Conservation (phyloP, 2,888 invertebrate genomes). For the Eurois occulta region DNA sequence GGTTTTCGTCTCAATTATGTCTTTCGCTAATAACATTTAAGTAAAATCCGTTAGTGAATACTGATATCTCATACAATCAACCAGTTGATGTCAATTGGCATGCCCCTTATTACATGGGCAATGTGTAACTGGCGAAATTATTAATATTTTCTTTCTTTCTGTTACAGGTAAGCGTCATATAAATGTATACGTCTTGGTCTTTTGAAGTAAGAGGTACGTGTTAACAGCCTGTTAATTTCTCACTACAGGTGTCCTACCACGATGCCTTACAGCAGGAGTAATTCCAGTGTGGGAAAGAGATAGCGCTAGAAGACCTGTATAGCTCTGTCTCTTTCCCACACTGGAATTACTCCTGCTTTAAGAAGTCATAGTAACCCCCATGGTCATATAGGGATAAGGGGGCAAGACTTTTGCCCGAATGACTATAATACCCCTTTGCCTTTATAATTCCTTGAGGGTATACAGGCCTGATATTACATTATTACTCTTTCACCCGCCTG, state of each 20-base stretch:
- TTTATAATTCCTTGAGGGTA: neutral
- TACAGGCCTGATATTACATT: neutral
- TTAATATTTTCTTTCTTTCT: neutral
- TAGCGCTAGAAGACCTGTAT: no score
- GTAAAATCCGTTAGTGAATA: no score
- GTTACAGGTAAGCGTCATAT: slow-evolving; percentile 6
- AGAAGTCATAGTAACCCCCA: no score
- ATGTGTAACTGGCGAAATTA: neutral
- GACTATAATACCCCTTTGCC: neutral
- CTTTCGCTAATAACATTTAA: no score
- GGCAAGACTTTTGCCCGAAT: no score
- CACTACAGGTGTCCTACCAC: no score
- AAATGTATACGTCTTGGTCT: neutral
- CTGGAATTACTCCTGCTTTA: no score
- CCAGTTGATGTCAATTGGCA: neutral
- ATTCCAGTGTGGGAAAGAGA: no score
- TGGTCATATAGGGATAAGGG: no score
- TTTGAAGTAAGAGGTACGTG: neutral
- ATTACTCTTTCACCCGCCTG: neutral
- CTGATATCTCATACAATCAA: neutral
- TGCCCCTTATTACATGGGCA: neutral
- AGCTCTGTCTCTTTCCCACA: no score
- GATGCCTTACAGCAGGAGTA: no score
- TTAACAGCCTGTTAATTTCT: neutral
- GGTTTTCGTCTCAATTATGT: neutral